These are phyloP conservation scores for Quadriops clusia DNA, from an alignment of 2,888 invertebrate species.

Conservation along the genomic window DNA sequence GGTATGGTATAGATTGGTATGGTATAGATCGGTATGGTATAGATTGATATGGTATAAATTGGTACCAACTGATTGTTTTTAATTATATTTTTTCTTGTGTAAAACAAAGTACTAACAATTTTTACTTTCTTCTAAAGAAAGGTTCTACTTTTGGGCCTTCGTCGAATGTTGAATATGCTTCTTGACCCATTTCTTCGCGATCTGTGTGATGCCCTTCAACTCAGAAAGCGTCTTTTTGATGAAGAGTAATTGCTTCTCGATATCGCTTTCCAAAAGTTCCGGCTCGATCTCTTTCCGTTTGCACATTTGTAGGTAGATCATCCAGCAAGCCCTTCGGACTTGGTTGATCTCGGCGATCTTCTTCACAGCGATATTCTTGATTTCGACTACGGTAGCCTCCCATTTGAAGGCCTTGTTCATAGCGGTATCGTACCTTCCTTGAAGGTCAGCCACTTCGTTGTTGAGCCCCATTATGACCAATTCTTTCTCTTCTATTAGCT, in stretches of 20 bases:
- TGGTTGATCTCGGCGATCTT: slow-evolving; percentile 11
- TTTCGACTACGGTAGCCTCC: slow-evolving; percentile 32
- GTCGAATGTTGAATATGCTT: too few relatives aligned
- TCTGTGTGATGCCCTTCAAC: too few relatives aligned
- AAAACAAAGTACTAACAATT: too few relatives aligned
- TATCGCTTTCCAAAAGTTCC: slow-evolving; percentile 5
- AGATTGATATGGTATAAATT: too few relatives aligned
- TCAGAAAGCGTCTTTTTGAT: slow-evolving; percentile 15
- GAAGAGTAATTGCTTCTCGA: slow-evolving; percentile 14
- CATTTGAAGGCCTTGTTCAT: slow-evolving; percentile 47
- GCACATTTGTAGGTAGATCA: slow-evolving; percentile 15
- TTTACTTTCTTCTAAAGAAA: too few relatives aligned
- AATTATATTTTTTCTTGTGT: too few relatives aligned
- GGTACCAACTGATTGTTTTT: too few relatives aligned
- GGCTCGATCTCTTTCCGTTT: slow-evolving; percentile 7
- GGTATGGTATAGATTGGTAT: too few relatives aligned
- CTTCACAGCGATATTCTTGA: slow-evolving; percentile 7
- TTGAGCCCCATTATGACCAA: slow-evolving; percentile 51
- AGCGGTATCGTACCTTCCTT: slow-evolving; percentile 48
- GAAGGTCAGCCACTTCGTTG: slow-evolving; percentile 47
- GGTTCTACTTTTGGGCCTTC: too few relatives aligned
- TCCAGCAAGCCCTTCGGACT: slow-evolving; percentile 12
- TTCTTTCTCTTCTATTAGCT: slow-evolving; percentile 48
- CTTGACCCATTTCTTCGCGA: too few relatives aligned
- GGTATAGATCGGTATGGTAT: too few relatives aligned